Percentiles rank a stretch among this genome's conserved stretches.
Evolutionary conservation across 2,113 vertebrate species (phyloP).

Genomic region (Sprattus sprattus): DNA sequence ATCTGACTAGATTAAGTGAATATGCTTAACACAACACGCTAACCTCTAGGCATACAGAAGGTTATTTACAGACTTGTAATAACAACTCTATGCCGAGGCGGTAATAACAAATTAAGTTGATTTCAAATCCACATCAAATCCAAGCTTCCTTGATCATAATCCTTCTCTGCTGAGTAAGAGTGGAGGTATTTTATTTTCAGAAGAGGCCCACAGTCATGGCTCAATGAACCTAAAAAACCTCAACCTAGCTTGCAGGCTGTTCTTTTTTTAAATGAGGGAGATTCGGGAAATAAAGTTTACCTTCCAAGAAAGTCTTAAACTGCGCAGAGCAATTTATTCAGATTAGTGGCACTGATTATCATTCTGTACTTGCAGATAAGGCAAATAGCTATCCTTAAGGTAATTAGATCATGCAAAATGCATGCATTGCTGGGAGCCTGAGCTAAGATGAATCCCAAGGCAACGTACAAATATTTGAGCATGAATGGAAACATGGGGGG

Average conservation of each 20-base stretch:
- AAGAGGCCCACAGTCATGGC: background rate
- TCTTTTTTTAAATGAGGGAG: background rate
- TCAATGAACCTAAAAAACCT: background rate
- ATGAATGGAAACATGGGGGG: background rate
- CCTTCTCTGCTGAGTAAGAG: background rate
- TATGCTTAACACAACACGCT: background rate
- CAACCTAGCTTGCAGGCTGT: background rate
- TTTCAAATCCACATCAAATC: background rate
- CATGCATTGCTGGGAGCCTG: background rate
- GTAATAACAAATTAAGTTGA: background rate
- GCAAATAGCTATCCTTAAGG: background rate
- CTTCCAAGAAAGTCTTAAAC: slow-evolving; percentile 5
- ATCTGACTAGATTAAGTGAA: background rate
- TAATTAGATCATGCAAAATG: background rate
- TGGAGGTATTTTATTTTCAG: background rate
- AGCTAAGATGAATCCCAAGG: background rate
- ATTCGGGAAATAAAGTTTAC: background rate
- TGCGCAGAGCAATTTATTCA: background rate
- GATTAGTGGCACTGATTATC: background rate
- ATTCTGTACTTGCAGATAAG: background rate
- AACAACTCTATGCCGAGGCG: background rate
- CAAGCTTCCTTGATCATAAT: background rate
- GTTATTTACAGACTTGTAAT: background rate
- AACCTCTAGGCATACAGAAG: background rate
- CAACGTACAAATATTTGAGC: background rate